phyloP scores from a whole-genome alignment of 2,888 invertebrate species.

The Dilophus febrilis region DNA sequence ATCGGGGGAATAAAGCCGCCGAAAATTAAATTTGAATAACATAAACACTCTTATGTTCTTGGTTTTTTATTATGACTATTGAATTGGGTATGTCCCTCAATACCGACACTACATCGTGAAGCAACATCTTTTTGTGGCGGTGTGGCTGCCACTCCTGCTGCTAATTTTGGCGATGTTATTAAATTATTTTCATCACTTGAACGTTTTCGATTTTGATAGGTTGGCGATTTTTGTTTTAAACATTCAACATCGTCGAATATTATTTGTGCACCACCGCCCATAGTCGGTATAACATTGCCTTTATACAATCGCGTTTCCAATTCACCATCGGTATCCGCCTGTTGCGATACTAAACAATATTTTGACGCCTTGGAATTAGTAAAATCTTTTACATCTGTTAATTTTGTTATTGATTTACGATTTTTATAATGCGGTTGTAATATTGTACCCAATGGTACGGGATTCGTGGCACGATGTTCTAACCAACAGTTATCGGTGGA shows the following conservation, averaged over 20 bases:
- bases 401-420: conserved; percentile 66
- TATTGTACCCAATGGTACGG: conserved; percentile 75
- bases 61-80: conserved; percentile 28
- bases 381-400: conserved; percentile 63
- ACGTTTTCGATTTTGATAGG: conserved; percentile 28
- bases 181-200: conserved; percentile 21
- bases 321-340: conserved; percentile 81
- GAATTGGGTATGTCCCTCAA: conserved; percentile 17
- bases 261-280: conserved; percentile 88
- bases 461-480: conserved; percentile 67
- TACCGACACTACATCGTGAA: conserved; percentile 26
- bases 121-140: too few species aligned
- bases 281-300: conserved; percentile 86
- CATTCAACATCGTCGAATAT: conserved; percentile 90
- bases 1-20: too few species aligned
- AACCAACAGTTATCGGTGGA: conserved; percentile 70
- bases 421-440: conserved; percentile 70
- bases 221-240: conserved; percentile 65
- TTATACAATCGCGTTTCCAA: conserved; percentile 85
- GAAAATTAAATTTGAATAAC: too few species aligned
- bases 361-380: conserved; percentile 55
- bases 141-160: conserved; percentile 19
- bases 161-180: conserved; percentile 11
- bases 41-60: conserved; percentile 13
- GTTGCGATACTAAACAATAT: conserved; percentile 86